A percentile compares a stretch with the other conserved stretches of the same genome.
Evolutionary conservation across 2,888 invertebrate genomes (phyloP).

Genomic region (Drosophila leonis): DNA sequence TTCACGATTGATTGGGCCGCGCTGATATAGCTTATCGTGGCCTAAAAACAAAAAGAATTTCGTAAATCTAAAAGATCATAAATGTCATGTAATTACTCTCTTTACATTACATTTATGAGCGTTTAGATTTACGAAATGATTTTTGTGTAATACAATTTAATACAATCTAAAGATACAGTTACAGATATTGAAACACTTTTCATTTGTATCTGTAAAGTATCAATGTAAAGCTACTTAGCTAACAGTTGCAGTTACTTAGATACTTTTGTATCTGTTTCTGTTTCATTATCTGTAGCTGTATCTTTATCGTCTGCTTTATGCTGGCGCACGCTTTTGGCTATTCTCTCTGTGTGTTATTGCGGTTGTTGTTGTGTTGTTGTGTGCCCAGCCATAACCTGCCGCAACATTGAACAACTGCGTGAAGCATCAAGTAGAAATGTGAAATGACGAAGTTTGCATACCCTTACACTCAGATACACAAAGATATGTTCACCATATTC

Average conservation of each 20-base stretch:
- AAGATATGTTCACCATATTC: background rate
- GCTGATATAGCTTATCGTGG: constrained; percentile 36
- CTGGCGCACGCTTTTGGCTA: constrained; percentile 67
- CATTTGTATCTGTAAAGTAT: background rate
- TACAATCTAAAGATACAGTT: background rate
- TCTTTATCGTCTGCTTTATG: constrained; percentile 39
- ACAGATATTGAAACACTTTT: background rate
- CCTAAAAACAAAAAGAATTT: constrained; percentile 32
- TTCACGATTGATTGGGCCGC: constrained; percentile 43
- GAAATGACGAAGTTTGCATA: constrained; percentile 17
- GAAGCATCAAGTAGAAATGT: constrained; percentile 15
- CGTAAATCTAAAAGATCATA: constrained; percentile 34
- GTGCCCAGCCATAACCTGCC: constrained; percentile 73
- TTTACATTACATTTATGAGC: no score
- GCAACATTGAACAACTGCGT: constrained; percentile 61
- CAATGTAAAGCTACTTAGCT: background rate
- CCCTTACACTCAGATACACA: constrained; percentile 12
- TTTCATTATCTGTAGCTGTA: constrained; percentile 10
- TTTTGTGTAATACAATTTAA: no score
- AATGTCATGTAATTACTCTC: constrained; percentile 10
- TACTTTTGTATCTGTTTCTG: constrained; percentile 26
- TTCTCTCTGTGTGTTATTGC: constrained; percentile 38
- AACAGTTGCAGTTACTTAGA: constrained; percentile 29
- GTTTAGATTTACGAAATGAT: no score
- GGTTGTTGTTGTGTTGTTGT: constrained; percentile 39